Evolutionary conservation across 2,888 invertebrate species (phyloP).

Genomic region (Coronaproctus castanopsis): DNA sequence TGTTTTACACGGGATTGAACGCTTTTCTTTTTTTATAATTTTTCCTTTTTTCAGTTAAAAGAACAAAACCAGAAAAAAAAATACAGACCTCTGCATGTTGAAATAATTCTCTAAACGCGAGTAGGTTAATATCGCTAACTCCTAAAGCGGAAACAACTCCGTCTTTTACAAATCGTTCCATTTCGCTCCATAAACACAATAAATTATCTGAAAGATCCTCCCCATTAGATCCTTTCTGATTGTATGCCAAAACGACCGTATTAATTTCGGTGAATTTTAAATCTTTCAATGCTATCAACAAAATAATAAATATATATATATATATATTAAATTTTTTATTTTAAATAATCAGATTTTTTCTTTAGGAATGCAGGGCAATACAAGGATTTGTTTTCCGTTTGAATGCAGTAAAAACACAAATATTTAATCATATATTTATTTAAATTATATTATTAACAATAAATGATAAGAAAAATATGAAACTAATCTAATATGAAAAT

Average conservation of each 20-base stretch:
- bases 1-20: too few species aligned
- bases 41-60: too few species aligned
- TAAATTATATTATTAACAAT: too few species aligned
- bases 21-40: too few species aligned
- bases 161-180: background rate
- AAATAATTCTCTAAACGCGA: background rate
- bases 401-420: too few species aligned
- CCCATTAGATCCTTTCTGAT: background rate
- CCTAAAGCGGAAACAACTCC: background rate
- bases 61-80: too few species aligned
- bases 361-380: too few species aligned
- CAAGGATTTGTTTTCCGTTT: too few species aligned
- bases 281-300: background rate
- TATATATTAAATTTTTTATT: background rate
- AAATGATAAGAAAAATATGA: too few species aligned
- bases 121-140: background rate
- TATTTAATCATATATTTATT: too few species aligned
- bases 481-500: too few species aligned
- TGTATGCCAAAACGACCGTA: background rate
- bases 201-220: background rate
- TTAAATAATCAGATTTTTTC: too few species aligned
- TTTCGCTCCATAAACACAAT: background rate
- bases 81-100: background rate
- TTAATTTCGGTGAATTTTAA: background rate
- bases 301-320: background rate